Base-by-base conservation (phyloP, 2,888 invertebrate species). In the Nebria salina region DNA sequence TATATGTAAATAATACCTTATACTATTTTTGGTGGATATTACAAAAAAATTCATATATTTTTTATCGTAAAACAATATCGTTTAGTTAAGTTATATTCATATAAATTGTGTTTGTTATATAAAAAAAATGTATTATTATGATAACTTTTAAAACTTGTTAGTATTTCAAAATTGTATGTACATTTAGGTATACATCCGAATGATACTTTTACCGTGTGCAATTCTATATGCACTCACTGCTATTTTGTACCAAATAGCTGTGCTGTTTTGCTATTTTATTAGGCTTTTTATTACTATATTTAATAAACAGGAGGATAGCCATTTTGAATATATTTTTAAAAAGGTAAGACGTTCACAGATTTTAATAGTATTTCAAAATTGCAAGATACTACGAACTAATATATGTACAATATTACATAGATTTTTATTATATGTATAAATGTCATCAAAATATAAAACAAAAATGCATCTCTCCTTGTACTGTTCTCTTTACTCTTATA, bases 1-100 rank as follows among this genome's bases (percentile, higher is more conserved):
- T 54, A 73, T 78, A 73, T 79, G 80, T 80, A 75, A 75, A 75
- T 80, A 80, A 70, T 75, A 75, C 80, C 65, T 80, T 54, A 54
- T 75, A 34, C 70, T 70, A 54, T 42, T 75, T 75, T 80, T 80
- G 75, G 80, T 80, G 70, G 72, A 75, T 78, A 78, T 78, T 78
- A 78, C 26, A 76, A 42, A 64, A 65, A 77, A 72, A 77, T 43
- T 77, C 72, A 77, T 54, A 54, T 54, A 54, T 54, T 77, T 77
- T 77, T 77, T 72, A 72, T 77, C 77, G 72, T 65, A 77, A 77
- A 20, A 72, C 65, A 64, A 77, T 34, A 64, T 26, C 26, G 34
- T 72, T 34, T 77, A 76, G 66, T 65, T 74, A 65, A 68, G 41
- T 41, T 41, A 41, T 73, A 73, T 73, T 75, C 13, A 54, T 54